Base-by-base conservation (phyloP, 2,797 vertebrate species). In the Helicolenus hilgendorfi region DNA sequence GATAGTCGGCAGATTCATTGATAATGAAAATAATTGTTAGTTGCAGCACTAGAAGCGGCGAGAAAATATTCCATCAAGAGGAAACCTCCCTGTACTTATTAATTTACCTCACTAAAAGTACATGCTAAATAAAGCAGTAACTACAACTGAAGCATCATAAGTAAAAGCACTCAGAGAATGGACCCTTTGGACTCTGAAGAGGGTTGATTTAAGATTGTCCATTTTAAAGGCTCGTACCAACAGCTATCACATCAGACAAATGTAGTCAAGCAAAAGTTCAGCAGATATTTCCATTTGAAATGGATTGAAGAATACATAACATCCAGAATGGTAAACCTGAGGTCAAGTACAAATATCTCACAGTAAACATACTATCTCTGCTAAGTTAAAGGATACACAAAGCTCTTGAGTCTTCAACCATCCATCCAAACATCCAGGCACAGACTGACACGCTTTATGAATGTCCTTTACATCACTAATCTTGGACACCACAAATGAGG, bases 401-500 rank as follows among this genome's bases (percentile, higher is more conserved):
- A 60, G 67, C 41, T n/a, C 63, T 63, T 31, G n/a, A 38, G 26
- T 75, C 36, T 65, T 73, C 27, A 71, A 53, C 59, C 64, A 67
- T 60, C 80, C 71, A 69, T 80, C 81, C 58, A 72, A 53, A 79
- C 70, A 58, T 76, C 31, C 78, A 55, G 77, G 65, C 79, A 69
- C 79, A 77, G 62, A 53, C 62, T 78, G 78, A 87, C 80, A 80
- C 14, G 8, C 72, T 76, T 78, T 86, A 88, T 86, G 74, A 80
- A 91, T 72, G 77, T 88, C 59, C 74, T 38, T 14, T 55, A 75
- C 85, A 80, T 84, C 62, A 58, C 81, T 79, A 85, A 94, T 92
- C 87, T 64, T 53, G 33, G 73, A 64, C 90, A 72, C 84, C 83
- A 58, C 75, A 88, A 95, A 91, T 81, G 81, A 91, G 79, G 82